Conservation (phyloP, 2,888 invertebrate species). For the Quadroppia sp. region DNA sequence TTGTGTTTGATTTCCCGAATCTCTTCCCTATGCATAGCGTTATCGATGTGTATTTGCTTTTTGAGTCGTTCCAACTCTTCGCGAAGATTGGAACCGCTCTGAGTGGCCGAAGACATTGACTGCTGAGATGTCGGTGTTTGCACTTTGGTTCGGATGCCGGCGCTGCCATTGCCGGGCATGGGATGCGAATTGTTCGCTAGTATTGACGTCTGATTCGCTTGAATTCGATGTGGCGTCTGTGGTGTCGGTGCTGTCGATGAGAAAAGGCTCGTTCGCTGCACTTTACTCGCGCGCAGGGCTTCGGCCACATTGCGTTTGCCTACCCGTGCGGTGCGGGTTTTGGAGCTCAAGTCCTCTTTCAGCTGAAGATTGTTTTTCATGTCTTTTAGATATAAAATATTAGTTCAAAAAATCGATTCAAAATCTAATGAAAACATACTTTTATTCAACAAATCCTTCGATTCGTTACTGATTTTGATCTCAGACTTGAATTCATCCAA, state of each 20-base stretch:
- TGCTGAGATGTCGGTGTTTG: background rate
- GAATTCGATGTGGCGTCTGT: background rate
- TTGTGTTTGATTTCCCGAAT: conserved; percentile 68
- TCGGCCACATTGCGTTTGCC: conserved; percentile 32
- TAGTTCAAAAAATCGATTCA: background rate
- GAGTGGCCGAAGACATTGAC: background rate
- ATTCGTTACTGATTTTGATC: conserved; percentile 14
- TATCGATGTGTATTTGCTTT: conserved; percentile 16
- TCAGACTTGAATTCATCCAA: conserved; percentile 28
- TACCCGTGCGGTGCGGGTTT: conserved; percentile 3
- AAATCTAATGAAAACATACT: background rate
- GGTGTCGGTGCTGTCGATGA: background rate
- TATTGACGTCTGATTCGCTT: background rate
- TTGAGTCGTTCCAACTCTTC: conserved; percentile 27
- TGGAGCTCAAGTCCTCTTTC: conserved; percentile 8
- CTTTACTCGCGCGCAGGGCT: conserved; percentile 19
- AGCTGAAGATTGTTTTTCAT: background rate
- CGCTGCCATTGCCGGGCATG: background rate
- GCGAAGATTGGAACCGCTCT: background rate
- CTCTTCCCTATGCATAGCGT: conserved; percentile 63
- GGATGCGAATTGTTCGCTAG: conserved; percentile 10
- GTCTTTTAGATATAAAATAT: background rate
- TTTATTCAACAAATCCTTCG: conserved; percentile 26
- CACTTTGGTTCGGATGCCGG: conserved; percentile 15
- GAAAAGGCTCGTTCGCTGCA: background rate